phyloP scores from a whole-genome alignment of 2,797 vertebrate species.

The Xenopus petersii region DNA sequence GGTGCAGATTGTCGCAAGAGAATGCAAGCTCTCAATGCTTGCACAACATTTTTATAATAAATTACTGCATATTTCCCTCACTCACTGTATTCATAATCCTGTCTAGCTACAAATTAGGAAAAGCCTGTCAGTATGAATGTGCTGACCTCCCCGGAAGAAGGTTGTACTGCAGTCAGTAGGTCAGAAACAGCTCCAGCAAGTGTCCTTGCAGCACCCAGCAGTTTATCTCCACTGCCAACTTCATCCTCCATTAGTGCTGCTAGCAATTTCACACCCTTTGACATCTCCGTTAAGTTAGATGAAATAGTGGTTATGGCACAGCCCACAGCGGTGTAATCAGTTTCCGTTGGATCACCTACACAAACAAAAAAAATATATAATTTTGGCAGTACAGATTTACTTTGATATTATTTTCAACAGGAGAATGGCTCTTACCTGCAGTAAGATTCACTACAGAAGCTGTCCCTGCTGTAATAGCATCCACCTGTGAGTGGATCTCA shows the following conservation, averaged over 20 bases:
- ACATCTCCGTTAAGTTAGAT: constrained; percentile 98
- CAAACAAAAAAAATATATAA: background rate
- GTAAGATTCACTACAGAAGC: constrained; percentile 99
- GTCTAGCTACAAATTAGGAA: too few species aligned
- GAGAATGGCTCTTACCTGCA: constrained; percentile 72
- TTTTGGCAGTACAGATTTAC: too few species aligned
- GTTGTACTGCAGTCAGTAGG: constrained; percentile 91
- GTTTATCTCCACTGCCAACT: constrained; percentile 91
- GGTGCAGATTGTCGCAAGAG: too few species aligned
- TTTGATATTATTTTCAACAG: too few species aligned
- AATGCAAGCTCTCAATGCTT: too few species aligned
- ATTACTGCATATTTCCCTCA: too few species aligned
- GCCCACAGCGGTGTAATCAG: constrained; percentile 94
- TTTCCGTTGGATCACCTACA: constrained; percentile 92
- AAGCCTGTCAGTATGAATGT: too few species aligned
- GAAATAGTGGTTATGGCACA: constrained; percentile 98
- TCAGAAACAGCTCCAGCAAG: constrained; percentile 91
- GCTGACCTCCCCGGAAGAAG: constrained; percentile 89
- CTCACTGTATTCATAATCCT: too few species aligned
- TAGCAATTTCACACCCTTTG: constrained; percentile 92
- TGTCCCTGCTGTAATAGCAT: constrained; percentile 96
- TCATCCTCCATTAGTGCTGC: constrained; percentile 95
- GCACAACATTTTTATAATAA: too few species aligned
- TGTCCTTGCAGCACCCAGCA: constrained; percentile 90
- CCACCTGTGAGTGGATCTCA: constrained; percentile 98